These are phyloP conservation scores for Cassiopea andromeda DNA, from an alignment of 30 jellyfish, hydroid and myxozoan genomes.

Conservation along the genomic window DNA sequence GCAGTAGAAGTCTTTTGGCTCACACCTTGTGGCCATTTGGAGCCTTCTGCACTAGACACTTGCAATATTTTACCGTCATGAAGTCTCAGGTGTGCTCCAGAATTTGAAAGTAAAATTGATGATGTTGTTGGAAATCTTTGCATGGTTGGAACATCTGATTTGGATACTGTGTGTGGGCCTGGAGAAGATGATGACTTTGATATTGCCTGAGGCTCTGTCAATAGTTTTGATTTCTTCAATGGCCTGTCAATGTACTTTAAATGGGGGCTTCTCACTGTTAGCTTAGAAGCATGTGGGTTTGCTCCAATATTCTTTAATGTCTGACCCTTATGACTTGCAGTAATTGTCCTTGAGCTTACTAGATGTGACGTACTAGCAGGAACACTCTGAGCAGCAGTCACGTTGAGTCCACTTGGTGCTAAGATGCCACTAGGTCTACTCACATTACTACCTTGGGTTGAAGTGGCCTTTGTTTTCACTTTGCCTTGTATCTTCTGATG, in stretches of 20 bases:
- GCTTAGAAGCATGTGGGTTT: constrained; percentile 30
- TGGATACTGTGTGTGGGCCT: constrained; percentile 1
- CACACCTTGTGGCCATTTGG: not conserved
- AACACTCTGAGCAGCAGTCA: constrained; percentile 41
- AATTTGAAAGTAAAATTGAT: constrained; percentile 60
- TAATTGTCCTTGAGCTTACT: not conserved
- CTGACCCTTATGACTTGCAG: not conserved
- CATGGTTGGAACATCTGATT: constrained; percentile 35
- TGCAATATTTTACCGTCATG: constrained; percentile 80
- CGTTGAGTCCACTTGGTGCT: constrained; percentile 29
- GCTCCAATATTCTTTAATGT: not conserved
- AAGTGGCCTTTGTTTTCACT: not conserved
- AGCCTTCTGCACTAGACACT: constrained; percentile 43
- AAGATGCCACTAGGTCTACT: not conserved
- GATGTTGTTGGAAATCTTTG: constrained; percentile 78
- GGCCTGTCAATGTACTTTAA: constrained; percentile 30
- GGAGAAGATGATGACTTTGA: constrained; percentile 26
- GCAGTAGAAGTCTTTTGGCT: constrained; percentile 1
- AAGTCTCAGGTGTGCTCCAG: constrained; percentile 81
- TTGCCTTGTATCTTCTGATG: constrained; percentile 1
- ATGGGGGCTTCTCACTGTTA: constrained; percentile 41
- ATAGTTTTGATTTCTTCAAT: constrained; percentile 18
- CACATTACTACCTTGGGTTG: not conserved
- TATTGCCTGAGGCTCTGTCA: constrained; percentile 22
- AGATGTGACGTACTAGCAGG: constrained; percentile 39